Percentiles rank a stretch among this genome's conserved stretches.
phyloP scores from a whole-genome alignment of 2,797 vertebrate genomes.

The Tenualosa ilisha region DNA sequence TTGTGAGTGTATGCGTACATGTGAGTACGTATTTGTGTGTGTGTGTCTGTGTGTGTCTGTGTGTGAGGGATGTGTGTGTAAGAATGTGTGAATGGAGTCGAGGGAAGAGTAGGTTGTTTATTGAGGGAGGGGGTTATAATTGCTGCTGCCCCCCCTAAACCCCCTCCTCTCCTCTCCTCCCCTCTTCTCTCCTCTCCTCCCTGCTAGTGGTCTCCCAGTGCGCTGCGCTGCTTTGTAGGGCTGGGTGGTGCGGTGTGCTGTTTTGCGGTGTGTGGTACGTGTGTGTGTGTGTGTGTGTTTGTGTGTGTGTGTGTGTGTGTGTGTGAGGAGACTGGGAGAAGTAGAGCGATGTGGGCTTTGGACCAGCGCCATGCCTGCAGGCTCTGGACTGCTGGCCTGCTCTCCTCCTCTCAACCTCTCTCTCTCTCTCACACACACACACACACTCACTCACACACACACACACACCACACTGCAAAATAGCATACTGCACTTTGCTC shows the following conservation, averaged over 20 bases:
- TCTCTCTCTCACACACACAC: background rate
- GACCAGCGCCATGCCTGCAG: constrained; percentile 70
- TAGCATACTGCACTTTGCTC: background rate
- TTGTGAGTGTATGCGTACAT: background rate
- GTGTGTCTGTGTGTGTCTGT: background rate
- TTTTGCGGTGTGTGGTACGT: too few species aligned
- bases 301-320: too few species aligned
- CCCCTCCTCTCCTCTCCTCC: background rate
- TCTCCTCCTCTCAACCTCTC: constrained; percentile 38
- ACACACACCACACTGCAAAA: background rate
- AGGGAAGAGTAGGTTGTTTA: constrained; percentile 7
- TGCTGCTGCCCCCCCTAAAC: constrained; percentile 40
- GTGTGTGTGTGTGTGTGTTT: too few species aligned
- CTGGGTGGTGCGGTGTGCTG: constrained; percentile 28
- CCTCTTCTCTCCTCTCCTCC: background rate
- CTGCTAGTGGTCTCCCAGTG: constrained; percentile 35
- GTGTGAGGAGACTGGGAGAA: background rate
- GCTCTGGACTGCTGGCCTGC: constrained; percentile 56
- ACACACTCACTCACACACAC: background rate
- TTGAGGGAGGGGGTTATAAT: constrained; percentile 35
- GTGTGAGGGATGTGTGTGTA: background rate
- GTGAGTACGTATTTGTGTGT: background rate
- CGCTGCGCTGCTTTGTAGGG: background rate
- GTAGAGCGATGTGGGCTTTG: constrained; percentile 61
- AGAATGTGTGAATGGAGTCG: constrained; percentile 27